Percentiles rank a stretch among this genome's conserved stretches.
phyloP scores from a whole-genome alignment of 1,140 invertebrate genomes.

The Parapsyche elsis region DNA sequence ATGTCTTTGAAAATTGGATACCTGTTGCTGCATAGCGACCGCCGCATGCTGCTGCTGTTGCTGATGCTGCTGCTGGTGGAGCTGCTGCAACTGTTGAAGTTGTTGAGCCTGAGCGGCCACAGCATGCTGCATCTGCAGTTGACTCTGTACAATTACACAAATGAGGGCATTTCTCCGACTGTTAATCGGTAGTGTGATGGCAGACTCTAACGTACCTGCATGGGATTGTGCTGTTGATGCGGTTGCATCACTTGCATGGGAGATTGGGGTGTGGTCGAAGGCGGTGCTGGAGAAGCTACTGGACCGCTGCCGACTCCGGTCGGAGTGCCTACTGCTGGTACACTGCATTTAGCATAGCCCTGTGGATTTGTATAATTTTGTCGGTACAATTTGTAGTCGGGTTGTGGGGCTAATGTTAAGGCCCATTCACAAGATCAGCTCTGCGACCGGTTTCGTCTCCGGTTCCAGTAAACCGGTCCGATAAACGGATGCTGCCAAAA shows the following conservation, averaged over 20 bases:
- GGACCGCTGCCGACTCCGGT: conserved; percentile 34
- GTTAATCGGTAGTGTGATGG: too few relatives aligned
- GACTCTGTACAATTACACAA: conserved; percentile 8
- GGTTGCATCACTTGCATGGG: conserved; percentile 39
- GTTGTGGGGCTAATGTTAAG: not conserved
- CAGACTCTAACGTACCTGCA: conserved; percentile 17
- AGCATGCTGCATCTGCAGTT: conserved; percentile 48
- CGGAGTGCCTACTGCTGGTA: not conserved
- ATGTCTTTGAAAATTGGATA: not conserved
- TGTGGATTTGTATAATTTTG: not conserved
- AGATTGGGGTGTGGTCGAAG: conserved; percentile 20
- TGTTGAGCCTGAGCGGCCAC: conserved; percentile 47
- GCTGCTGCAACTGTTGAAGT: conserved; percentile 46
- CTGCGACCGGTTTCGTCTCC: too few relatives aligned
- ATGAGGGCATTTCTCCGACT: not conserved
- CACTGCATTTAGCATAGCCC: conserved; percentile 50
- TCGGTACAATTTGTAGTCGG: not conserved
- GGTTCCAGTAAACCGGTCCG: too few relatives aligned
- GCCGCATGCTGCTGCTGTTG: conserved; percentile 48
- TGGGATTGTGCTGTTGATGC: conserved; percentile 36
- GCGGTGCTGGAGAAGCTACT: conserved; percentile 37
- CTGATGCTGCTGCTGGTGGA: conserved; percentile 46
- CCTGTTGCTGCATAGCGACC: conserved; percentile 44
- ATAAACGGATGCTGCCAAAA: too few relatives aligned
- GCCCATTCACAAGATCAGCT: not conserved